These are phyloP conservation scores for Entomobrya multifasciata DNA, from an alignment of 2,888 invertebrate genomes.

Conservation along the genomic window DNA sequence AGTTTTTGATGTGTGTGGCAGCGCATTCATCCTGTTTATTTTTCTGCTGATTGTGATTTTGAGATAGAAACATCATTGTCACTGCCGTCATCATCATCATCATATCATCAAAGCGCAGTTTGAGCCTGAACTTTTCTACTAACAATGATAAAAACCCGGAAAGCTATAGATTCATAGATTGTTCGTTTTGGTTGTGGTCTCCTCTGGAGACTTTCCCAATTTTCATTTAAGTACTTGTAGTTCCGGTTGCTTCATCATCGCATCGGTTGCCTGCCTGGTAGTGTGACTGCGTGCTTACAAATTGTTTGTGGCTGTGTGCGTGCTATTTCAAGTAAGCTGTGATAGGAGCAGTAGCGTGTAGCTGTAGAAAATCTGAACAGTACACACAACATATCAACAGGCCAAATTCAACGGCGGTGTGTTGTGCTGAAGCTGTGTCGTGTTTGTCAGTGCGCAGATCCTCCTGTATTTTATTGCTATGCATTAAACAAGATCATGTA, in stretches of 20 bases:
- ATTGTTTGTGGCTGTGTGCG: too few relatives aligned
- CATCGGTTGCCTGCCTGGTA: too few relatives aligned
- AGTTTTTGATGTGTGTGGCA: conserved; percentile 30
- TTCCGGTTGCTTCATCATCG: conserved; percentile 30
- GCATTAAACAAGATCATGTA: background rate
- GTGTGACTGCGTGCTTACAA: too few relatives aligned
- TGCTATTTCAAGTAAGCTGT: too few relatives aligned
- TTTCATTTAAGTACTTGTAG: conserved; percentile 21
- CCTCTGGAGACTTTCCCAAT: conserved; percentile 32
- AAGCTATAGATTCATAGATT: background rate
- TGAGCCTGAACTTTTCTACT: too few relatives aligned
- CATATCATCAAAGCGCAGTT: background rate
- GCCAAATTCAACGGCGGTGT: too few relatives aligned
- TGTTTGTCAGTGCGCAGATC: too few relatives aligned
- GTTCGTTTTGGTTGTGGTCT: too few relatives aligned
- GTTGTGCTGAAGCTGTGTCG: too few relatives aligned
- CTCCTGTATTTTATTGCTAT: too few relatives aligned
- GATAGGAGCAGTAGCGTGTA: too few relatives aligned
- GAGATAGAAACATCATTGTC: conserved; percentile 20
- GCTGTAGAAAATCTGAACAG: conserved; percentile 27
- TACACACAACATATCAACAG: conserved; percentile 17
- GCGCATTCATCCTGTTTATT: conserved; percentile 25
- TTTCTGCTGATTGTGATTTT: too few relatives aligned
- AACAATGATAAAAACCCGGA: conserved; percentile 38
- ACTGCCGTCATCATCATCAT: conserved; percentile 7